phyloP scores from a whole-genome alignment of 2,888 invertebrate genomes.

The Ophion obscuratus region DNA sequence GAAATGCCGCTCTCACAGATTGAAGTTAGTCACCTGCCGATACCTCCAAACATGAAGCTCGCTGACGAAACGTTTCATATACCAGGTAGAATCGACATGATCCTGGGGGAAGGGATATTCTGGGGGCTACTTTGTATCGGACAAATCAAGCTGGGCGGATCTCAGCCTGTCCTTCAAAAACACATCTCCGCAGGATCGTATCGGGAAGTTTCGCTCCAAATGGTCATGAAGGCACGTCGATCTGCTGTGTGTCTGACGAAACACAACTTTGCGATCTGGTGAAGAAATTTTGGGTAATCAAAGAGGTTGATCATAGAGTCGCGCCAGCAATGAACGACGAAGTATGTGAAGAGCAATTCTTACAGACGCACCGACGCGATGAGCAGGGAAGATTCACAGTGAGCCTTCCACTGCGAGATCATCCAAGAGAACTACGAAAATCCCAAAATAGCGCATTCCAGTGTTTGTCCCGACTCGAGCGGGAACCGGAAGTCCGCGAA shows the following conservation, averaged over 20 bases:
- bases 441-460: background rate
- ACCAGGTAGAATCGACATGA: slow-evolving; percentile 4
- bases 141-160: slow-evolving; percentile 37
- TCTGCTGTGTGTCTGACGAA: slow-evolving; percentile 22
- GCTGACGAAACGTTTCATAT: slow-evolving; percentile 24
- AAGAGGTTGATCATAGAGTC: slow-evolving; percentile 3
- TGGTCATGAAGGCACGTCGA: background rate
- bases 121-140: slow-evolving; percentile 55
- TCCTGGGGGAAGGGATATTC: slow-evolving; percentile 16
- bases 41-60: background rate
- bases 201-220: slow-evolving; percentile 4
- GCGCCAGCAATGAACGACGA: background rate
- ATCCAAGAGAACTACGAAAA: background rate
- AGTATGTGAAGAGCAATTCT: slow-evolving; percentile 13
- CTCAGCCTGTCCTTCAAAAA: slow-evolving; percentile 36
- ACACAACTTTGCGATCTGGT: background rate
- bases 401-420: background rate
- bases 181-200: slow-evolving; percentile 71
- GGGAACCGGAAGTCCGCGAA: background rate
- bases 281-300: slow-evolving; percentile 30
- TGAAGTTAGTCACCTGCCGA: background rate
- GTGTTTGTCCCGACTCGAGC: background rate
- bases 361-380: slow-evolving; percentile 4
- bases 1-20: background rate
- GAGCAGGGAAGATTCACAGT: slow-evolving; percentile 7